Base-by-base conservation (phyloP, 2,797 vertebrate genomes). In the Poeciliopsis presidionis region DNA sequence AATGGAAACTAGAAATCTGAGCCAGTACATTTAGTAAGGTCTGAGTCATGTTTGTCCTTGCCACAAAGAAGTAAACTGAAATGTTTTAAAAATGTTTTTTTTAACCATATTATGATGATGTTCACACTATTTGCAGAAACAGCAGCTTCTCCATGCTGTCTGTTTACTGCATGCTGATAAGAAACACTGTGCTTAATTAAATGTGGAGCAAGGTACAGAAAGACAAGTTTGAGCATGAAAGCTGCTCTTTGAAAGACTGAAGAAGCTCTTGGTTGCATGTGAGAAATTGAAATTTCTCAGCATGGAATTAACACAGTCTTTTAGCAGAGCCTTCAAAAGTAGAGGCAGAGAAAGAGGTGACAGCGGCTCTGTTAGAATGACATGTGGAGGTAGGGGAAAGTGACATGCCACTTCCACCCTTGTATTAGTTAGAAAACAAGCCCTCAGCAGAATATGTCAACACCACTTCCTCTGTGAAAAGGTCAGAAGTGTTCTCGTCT, bases 401-500 rank as follows among this genome's bases (percentile, higher is more conserved):
- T 33, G 65, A 67, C 61, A 18, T 18, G 22, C 22, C 30, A 18
- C 13, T 67, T 20, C 20, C 36, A 22, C 33, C 3, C 2, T 20
- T 39, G 28, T 9, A 30, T 28, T 59, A 18, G 39, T 43, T 59
- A 14, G 2, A 74, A 74, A 59, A 57, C 39, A 43, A 30, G 53
- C 53, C 49, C 51, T 14, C 14, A 45, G 39, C 51, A 74, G n/a
- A 12, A 5, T 30, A 20, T 16, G 7, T 28, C 72, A 74, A 43
- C 53, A 39, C 16, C 14, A 73, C 28, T 30, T 20, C 53, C 28
- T 59, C 39, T 74, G 73, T 59, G 39, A 30, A 74, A 74, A 74
- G 73, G 73, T 59, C 73, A 59, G 51, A 74, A 16, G 28, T 74
- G 25, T 45, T 51, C n/a, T 30, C 43, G 30, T 74, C 39, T 74